phyloP scores from a whole-genome alignment of 1,140 invertebrate species.

The Pteromalus puparum region DNA sequence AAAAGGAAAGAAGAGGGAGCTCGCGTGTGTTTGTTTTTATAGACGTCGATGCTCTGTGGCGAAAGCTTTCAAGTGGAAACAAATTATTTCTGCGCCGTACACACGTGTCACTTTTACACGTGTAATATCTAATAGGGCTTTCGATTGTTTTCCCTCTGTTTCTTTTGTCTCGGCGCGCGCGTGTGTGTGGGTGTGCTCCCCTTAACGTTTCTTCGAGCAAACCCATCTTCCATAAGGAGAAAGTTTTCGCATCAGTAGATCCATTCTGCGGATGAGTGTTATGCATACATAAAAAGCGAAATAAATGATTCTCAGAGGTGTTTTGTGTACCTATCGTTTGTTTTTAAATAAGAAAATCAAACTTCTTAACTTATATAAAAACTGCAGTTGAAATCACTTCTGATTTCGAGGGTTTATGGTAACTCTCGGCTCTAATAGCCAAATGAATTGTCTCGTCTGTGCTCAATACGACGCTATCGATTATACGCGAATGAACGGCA shows the following conservation, averaged over 20 bases:
- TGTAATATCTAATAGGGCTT: conserved; percentile 46
- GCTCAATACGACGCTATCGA: not conserved
- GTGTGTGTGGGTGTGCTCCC: not conserved
- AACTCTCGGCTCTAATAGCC: not conserved
- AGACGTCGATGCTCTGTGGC: conserved; percentile 21
- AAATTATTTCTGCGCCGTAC: conserved; percentile 43
- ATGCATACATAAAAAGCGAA: conserved; percentile 2
- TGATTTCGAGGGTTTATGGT: not conserved
- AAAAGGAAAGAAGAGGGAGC: not conserved
- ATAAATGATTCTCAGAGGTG: not conserved
- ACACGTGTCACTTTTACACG: conserved; percentile 50
- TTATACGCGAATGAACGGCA: conserved; percentile 24
- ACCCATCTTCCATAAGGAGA: conserved; percentile 28
- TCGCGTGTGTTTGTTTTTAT: conserved; percentile 32
- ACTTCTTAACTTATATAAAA: not conserved
- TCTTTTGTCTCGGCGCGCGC: conserved; percentile 39
- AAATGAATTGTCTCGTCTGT: conserved; percentile 5
- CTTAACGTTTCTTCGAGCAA: not conserved
- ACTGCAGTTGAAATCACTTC: no score
- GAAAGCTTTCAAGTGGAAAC: conserved; percentile 45
- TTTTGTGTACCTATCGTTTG: not conserved
- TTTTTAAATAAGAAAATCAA: not conserved
- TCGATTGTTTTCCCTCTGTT: conserved; percentile 46
- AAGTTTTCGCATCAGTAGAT: conserved; percentile 27
- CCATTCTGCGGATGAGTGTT: conserved; percentile 19